Percentiles rank a stretch among this genome's conserved stretches.
These are phyloP conservation scores for Silurus aristotelis DNA, from an alignment of 2,797 vertebrate species.

Conservation along the genomic window DNA sequence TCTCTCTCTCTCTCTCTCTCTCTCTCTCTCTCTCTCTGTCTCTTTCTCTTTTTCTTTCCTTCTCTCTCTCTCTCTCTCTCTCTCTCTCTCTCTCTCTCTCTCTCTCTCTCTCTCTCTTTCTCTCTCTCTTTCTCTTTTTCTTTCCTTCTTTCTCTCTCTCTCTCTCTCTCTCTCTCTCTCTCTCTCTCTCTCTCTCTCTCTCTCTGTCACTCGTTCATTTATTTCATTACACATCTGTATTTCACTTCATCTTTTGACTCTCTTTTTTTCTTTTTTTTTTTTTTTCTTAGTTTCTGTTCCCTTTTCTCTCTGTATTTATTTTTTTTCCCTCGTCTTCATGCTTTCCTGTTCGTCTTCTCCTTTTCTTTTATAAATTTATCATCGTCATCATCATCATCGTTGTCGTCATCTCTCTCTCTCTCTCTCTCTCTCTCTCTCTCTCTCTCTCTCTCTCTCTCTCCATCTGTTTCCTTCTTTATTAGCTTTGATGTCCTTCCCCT, in stretches of 20 bases:
- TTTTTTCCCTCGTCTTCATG: background rate
- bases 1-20: background rate
- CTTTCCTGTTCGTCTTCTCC: background rate
- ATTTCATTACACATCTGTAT: background rate
- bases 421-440: background rate
- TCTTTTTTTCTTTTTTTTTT: background rate
- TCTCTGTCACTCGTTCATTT: background rate
- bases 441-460: background rate
- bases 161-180: background rate
- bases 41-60: no score
- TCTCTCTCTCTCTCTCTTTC: background rate
- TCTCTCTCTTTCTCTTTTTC: no score
- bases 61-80: no score
- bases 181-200: background rate
- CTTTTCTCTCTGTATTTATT: background rate
- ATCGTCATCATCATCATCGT: background rate
- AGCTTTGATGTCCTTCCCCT: background rate
- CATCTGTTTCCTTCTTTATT: background rate
- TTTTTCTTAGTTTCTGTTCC: slow-evolving; percentile 20
- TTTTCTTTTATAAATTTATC: background rate
- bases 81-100: background rate
- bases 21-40: background rate
- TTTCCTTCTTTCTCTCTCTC: no score
- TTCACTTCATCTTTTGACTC: background rate
- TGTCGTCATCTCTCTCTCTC: background rate